phyloP scores from a whole-genome alignment of 2,797 vertebrate species.

The Darevskia nairensis region DNA sequence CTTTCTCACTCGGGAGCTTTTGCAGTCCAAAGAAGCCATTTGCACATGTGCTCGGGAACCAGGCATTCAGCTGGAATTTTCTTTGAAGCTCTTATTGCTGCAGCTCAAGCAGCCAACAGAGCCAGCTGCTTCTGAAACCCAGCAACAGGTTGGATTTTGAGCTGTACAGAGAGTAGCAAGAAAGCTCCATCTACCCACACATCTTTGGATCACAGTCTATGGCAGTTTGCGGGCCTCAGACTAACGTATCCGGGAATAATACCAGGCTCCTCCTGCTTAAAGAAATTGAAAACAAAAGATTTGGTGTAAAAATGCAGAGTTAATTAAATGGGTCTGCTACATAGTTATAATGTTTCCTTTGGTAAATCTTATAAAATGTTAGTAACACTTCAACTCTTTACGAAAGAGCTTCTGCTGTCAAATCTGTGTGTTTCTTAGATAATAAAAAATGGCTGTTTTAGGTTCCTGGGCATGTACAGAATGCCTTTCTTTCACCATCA shows the following conservation, averaged over 20 bases:
- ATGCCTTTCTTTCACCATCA: background rate
- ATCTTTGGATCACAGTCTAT: background rate
- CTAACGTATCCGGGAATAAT: background rate
- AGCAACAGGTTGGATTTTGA: background rate
- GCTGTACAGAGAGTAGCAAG: background rate
- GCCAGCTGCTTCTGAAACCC: background rate
- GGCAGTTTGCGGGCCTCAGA: too few relatives aligned
- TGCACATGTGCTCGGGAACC: background rate
- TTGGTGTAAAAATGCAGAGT: background rate
- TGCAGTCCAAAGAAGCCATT: background rate
- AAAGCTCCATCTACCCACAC: background rate
- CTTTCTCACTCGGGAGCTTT: slow-evolving; percentile 24
- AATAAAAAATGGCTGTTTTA: background rate
- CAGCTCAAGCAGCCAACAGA: background rate
- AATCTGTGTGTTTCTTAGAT: background rate
- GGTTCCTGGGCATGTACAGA: background rate
- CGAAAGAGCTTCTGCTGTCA: background rate
- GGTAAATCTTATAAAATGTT: background rate
- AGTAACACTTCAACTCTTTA: background rate
- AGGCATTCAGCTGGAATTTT: background rate
- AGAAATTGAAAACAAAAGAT: background rate
- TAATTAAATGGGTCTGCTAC: background rate
- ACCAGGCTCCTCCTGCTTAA: background rate
- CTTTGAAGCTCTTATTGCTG: background rate
- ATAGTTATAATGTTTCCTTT: background rate